phyloP scores from a whole-genome alignment of 2,113 vertebrate species.

The Mus musculus region GRCm39 chr1:120974001-120974500 shows the following conservation, averaged over 20 bases:
- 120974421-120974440: conserved; percentile 92
- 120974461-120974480: conserved; percentile 94
- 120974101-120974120: neutral
- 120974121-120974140: conserved; percentile 66
- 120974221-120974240: conserved; percentile 51
- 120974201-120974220: conserved; percentile 73
- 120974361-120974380: conserved; percentile 88
- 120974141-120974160: neutral
- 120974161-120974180: rapidly evolving
- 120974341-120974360: conserved; percentile 89
- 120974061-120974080: neutral
- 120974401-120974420: conserved; percentile 91
- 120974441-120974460: conserved; percentile 93
- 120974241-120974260: conserved; percentile 20
- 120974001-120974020: neutral
- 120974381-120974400: conserved; percentile 98
- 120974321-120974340: conserved; percentile 79
- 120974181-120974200: conserved; percentile 78
- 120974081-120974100: neutral
- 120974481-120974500: conserved; percentile 94
- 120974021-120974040: neutral
- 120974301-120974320: conserved; percentile 67
- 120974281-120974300: conserved; percentile 26
- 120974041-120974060: neutral
- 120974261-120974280: neutral